These are phyloP conservation scores for Chiloscyllium plagiosum DNA, from an alignment of 2,113 vertebrate species.

Conservation along the genomic window DNA sequence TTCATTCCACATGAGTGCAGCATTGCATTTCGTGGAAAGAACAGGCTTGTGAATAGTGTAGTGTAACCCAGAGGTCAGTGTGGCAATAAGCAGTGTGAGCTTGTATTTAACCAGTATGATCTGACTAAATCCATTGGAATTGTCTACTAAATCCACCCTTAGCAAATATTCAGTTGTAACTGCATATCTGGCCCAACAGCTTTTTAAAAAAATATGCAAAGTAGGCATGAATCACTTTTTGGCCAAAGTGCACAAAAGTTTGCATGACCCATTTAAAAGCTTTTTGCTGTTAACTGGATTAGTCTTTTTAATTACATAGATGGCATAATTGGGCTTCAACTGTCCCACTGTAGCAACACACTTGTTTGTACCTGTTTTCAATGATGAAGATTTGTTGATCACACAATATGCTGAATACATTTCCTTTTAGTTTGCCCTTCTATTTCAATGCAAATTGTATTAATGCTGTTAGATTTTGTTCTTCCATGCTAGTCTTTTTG, in stretches of 20 bases:
- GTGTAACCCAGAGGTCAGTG: conserved; percentile 33
- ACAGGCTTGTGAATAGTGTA: background rate
- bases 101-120: conserved; percentile 18
- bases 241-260: background rate
- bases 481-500: background rate
- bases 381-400: background rate
- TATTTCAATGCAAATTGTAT: background rate
- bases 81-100: conserved; percentile 39
- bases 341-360: background rate
- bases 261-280: background rate
- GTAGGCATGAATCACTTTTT: background rate
- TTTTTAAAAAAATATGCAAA: conserved; percentile 6
- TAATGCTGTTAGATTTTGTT: background rate
- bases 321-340: background rate
- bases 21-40: background rate
- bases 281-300: background rate
- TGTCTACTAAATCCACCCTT: conserved; percentile 30
- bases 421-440: background rate
- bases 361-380: background rate
- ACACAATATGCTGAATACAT: background rate
- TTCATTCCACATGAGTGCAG: background rate
- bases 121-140: conserved; percentile 38
- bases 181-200: conserved; percentile 29
- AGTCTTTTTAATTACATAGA: background rate
- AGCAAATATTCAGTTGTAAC: conserved; percentile 20